These are phyloP conservation scores for Eubasilissa regina DNA, from an alignment of 1,140 invertebrate species.

Conservation along the genomic window DNA sequence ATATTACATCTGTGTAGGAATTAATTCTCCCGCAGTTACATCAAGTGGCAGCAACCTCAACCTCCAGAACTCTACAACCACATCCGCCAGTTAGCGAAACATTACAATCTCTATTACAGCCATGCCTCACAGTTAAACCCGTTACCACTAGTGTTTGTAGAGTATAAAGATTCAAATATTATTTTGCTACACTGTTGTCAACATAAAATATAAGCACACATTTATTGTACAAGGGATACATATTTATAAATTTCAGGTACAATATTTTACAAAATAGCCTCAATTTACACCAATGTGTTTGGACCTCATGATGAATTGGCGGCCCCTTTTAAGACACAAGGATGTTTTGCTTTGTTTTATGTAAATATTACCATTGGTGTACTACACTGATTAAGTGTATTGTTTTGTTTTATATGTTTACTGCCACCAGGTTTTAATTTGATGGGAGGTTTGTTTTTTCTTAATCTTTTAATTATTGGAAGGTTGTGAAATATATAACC, in stretches of 20 bases:
- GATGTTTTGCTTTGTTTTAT: neutral
- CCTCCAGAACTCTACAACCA: conserved; percentile 46
- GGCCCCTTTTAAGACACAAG: neutral
- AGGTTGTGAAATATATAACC: conserved; percentile 54
- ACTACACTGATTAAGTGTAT: conserved; percentile 32
- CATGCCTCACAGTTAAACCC: conserved; percentile 45
- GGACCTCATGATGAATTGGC: conserved; percentile 2
- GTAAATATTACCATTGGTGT: conserved; percentile 16
- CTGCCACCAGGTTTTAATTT: conserved; percentile 15
- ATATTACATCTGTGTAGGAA: conserved; percentile 23
- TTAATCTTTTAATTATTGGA: conserved; percentile 44
- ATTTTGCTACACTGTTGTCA: conserved; percentile 41
- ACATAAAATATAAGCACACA: conserved; percentile 4
- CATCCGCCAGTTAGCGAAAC: conserved; percentile 58
- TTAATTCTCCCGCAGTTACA: conserved; percentile 54
- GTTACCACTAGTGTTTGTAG: conserved; percentile 31
- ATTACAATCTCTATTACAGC: conserved; percentile 50
- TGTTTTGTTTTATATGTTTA: conserved; percentile 36
- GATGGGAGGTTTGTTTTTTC: conserved; percentile 17
- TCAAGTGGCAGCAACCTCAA: conserved; percentile 33
- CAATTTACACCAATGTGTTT: neutral
- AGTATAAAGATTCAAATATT: conserved; percentile 30
- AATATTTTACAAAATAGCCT: conserved; percentile 20
- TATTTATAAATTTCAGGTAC: neutral
- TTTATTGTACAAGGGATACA: conserved; percentile 20